Conservation (phyloP, 1,140 invertebrate species). For the Aphelenchoides avenae region DNA sequence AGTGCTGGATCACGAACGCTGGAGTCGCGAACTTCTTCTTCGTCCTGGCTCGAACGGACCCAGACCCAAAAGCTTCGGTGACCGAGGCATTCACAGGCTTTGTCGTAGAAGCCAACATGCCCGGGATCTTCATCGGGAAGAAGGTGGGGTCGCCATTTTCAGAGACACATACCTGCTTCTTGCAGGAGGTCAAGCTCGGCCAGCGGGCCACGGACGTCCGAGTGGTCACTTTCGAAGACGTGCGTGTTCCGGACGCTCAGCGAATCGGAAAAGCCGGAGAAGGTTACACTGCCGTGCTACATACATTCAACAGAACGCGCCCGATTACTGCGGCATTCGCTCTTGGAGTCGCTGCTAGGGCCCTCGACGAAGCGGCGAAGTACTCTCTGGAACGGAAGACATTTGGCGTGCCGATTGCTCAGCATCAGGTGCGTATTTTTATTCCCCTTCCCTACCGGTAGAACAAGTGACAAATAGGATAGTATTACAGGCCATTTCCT, state of each 20-base stretch:
- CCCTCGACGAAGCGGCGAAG: conserved; percentile 87
- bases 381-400: too few relatives aligned
- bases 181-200: conserved; percentile 79
- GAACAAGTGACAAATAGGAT: conserved; percentile 79
- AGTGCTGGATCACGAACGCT: too few relatives aligned
- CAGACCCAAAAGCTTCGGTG: conserved; percentile 81
- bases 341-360: conserved; percentile 78
- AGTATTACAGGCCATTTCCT: too few relatives aligned
- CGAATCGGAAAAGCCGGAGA: too few relatives aligned
- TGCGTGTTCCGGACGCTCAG: too few relatives aligned
- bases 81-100: conserved; percentile 91
- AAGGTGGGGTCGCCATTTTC: too few relatives aligned
- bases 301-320: conserved; percentile 38
- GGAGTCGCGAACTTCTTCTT: too few relatives aligned
- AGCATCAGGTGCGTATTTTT: too few relatives aligned
- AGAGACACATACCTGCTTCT: too few relatives aligned
- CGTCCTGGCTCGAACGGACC: conserved; percentile 81
- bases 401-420: too few relatives aligned
- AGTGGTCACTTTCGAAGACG: conserved; percentile 95
- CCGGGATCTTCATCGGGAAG: conserved; percentile 80
- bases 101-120: conserved; percentile 82
- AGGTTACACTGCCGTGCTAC: too few relatives aligned
- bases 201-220: conserved; percentile 91
- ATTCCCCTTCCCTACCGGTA: too few relatives aligned
- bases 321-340: conserved; percentile 78